These are phyloP conservation scores for Tenthredo scrophulariae DNA, from an alignment of 2,888 invertebrate genomes.

Conservation along the genomic window DNA sequence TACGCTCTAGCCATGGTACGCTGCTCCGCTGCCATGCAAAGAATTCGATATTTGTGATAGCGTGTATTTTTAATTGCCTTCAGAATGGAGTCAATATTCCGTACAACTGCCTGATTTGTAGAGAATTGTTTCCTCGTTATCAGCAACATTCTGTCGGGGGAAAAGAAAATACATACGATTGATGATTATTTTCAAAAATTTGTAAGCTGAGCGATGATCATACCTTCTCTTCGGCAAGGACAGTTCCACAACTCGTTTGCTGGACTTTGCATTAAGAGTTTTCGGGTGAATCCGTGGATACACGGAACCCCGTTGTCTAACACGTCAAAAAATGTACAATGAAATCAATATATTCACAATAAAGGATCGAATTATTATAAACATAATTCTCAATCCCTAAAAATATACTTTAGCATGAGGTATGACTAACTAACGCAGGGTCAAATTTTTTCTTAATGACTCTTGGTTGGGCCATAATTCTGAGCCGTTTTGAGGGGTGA, in stretches of 20 bases:
- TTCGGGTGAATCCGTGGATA: conserved; percentile 63
- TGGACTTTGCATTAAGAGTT: conserved; percentile 60
- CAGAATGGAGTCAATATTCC: conserved; percentile 57
- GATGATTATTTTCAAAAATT: background rate
- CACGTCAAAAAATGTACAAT: conserved; percentile 6
- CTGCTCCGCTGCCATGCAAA: conserved; percentile 66
- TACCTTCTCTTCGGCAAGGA: conserved; percentile 66
- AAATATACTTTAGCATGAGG: background rate
- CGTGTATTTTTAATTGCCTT: conserved; percentile 64
- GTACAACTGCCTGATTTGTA: conserved; percentile 3
- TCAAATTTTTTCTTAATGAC: conserved; percentile 65
- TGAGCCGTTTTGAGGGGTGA: conserved; percentile 67
- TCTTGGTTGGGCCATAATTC: conserved; percentile 69
- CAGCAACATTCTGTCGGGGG: conserved; percentile 22
- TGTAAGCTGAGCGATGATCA: background rate
- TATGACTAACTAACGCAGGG: conserved; percentile 62
- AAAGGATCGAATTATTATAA: background rate
- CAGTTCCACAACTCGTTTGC: conserved; percentile 66
- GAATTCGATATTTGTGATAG: conserved; percentile 69
- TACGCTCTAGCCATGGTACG: conserved; percentile 67
- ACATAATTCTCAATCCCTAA: background rate
- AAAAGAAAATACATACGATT: background rate
- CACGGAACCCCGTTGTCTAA: conserved; percentile 60
- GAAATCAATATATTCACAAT: background rate
- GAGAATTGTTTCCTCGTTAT: conserved; percentile 42